A percentile compares a stretch with the other conserved stretches of the same genome.
Conservation (phyloP, 2,888 invertebrate species). For the Drosophila algonquin region DNA sequence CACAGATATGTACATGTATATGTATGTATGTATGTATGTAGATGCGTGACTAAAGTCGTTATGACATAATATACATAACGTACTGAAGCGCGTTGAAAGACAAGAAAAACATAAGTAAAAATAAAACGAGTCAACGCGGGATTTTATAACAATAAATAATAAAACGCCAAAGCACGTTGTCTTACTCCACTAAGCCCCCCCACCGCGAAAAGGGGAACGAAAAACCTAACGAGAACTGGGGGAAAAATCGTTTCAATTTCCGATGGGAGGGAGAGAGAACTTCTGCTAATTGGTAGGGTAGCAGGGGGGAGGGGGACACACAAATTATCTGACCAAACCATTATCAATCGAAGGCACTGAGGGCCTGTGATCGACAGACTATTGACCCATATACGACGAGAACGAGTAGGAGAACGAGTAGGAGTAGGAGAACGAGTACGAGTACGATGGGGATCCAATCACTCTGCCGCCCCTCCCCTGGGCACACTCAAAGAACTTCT, state of each 20-base stretch:
- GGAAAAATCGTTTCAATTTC: slow-evolving; percentile 37
- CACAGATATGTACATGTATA: slow-evolving; percentile 2
- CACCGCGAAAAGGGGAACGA: neutral
- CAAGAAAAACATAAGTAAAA: slow-evolving; percentile 25
- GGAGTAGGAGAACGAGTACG: neutral
- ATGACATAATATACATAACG: slow-evolving; percentile 52
- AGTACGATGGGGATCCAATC: slow-evolving; percentile 1
- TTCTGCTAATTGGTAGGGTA: slow-evolving; percentile 15
- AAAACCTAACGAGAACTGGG: slow-evolving; percentile 28
- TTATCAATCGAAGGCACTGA: slow-evolving; percentile 44
- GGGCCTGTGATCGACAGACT: slow-evolving; percentile 45
- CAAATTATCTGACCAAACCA: slow-evolving; percentile 45
- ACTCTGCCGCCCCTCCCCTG: neutral
- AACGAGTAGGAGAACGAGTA: neutral
- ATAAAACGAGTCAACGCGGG: slow-evolving; percentile 18
- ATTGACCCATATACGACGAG: slow-evolving; percentile 59
- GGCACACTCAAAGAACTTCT: slow-evolving; percentile 20
- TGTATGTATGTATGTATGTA: too few species aligned
- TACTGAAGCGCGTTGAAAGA: slow-evolving; percentile 18
- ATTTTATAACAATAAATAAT: slow-evolving; percentile 56
- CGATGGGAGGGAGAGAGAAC: slow-evolving; percentile 14
- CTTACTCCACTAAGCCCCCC: slow-evolving; percentile 15
- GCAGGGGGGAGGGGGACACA: slow-evolving; percentile 10
- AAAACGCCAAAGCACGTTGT: slow-evolving; percentile 32
- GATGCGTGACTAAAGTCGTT: slow-evolving; percentile 70